Base-by-base conservation (phyloP, 2,797 vertebrate species). In the Nasua narica region DNA sequence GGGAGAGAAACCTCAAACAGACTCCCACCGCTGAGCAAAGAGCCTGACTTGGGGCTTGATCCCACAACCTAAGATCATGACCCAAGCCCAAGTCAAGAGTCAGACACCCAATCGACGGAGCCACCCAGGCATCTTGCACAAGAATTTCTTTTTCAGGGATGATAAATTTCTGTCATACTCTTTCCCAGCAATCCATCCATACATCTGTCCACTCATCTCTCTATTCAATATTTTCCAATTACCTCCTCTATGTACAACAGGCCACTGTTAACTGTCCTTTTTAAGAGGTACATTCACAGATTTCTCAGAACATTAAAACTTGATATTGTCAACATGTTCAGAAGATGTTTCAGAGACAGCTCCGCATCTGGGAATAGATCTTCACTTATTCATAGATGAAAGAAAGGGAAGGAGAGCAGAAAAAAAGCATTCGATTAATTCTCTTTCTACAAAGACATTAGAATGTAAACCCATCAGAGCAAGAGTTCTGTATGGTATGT, bases 241-340 rank as follows among this genome's bases (percentile, higher is more conserved):
- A 83, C 19, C 87, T 91, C 54, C 29, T 46, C 62, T 88, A 60
- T 25, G 0, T 50, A 88, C 27, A 92, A 91, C n/a, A 79, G 58
- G 62, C 29, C 48, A 89, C 7, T 1, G 3, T 25, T 25, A 83
- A 35, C 6, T 93, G 37, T 18, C 43, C 14, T 15, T 90, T 91
- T 78, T 93, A 2, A 93, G 72, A 95, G 35, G 35, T 48, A 1
- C n/a, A 69, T 72, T 86, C 56, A 96, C 21, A 76, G 60, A 86
- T 54, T 94, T 89, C 69, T 94, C 83, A 97, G 87, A 95, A 97
- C 35, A 89, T 65, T 96, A 90, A 90, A 95, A 94, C 32, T 56
- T 84, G 8, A 70, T 70, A 81, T 77, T 56, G 25, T 78, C 48
- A 90, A 48, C 14, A 81, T 1, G 1, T 84, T 88, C 83, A 92